phyloP scores from a whole-genome alignment of 92 coral and sea anemone genomes.

The Micromussa lordhowensis region DNA sequence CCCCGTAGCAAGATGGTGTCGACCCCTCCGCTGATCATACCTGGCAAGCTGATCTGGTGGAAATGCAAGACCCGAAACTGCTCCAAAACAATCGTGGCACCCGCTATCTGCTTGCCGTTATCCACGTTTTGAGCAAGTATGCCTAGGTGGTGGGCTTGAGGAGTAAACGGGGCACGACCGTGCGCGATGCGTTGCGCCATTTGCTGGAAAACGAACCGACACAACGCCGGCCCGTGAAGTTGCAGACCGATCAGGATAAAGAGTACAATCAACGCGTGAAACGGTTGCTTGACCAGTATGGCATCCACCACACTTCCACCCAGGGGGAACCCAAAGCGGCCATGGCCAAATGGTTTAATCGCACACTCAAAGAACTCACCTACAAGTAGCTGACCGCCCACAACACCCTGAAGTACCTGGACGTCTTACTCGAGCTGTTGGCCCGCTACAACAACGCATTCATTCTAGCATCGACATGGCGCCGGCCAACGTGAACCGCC shows the following conservation, averaged over 20 bases:
- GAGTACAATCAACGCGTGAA: too few species aligned
- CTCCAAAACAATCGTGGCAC: too few species aligned
- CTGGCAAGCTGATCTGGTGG: too few species aligned
- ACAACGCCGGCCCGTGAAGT: background rate
- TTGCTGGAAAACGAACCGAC: background rate
- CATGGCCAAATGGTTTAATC: constrained; percentile 36
- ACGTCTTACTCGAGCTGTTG: constrained; percentile 8
- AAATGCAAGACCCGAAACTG: too few species aligned
- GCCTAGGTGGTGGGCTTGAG: too few species aligned
- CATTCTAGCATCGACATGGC: background rate
- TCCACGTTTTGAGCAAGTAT: too few species aligned
- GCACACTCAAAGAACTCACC: constrained; percentile 19
- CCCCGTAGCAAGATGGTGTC: too few species aligned
- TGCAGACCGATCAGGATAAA: too few species aligned
- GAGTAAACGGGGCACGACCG: constrained; percentile 4
- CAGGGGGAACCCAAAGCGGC: constrained; percentile 26
- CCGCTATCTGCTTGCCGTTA: too few species aligned
- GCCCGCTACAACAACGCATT: constrained; percentile 1
- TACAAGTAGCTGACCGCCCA: background rate
- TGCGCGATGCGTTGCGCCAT: constrained; percentile 25
- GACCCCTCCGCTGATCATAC: too few species aligned
- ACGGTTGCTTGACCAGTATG: too few species aligned
- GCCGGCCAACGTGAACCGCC: background rate
- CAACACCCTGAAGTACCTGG: too few species aligned
- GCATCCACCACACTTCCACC: constrained; percentile 36